These are phyloP conservation scores for Halictus rubicundus DNA, from an alignment of 1,140 invertebrate genomes.

Conservation along the genomic window DNA sequence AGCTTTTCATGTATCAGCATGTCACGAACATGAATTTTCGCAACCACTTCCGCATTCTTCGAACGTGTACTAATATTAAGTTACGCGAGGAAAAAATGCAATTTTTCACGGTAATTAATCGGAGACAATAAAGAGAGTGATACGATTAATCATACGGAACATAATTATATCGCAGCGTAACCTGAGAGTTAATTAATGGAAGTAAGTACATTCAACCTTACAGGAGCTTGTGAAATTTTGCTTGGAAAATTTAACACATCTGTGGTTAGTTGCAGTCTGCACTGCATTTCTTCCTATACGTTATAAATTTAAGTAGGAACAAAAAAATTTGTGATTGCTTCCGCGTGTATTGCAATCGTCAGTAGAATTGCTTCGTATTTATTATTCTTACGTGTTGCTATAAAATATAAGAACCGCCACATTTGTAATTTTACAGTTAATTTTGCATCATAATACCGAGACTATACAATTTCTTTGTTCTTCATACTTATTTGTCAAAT, in stretches of 20 bases:
- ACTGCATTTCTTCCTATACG: neutral
- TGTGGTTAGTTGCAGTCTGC: neutral
- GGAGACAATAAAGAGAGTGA: neutral
- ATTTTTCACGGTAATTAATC: slow-evolving; percentile 26
- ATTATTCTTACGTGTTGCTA: no score
- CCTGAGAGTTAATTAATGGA: neutral
- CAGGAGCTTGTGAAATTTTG: neutral
- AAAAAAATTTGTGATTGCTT: neutral
- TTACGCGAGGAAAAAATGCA: slow-evolving; percentile 13
- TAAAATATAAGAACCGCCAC: neutral
- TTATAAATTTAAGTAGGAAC: neutral
- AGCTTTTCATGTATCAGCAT: slow-evolving; percentile 18
- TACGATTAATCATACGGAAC: neutral
- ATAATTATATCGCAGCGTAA: neutral
- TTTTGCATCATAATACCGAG: no score
- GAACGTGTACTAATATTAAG: slow-evolving; percentile 36
- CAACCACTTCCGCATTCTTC: slow-evolving; percentile 51
- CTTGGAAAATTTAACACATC: neutral
- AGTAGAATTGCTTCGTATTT: no score
- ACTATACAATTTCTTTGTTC: no score
- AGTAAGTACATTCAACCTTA: neutral
- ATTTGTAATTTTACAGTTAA: no score
- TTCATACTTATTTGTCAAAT: no score
- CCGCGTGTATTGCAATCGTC: no score
- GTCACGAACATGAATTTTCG: slow-evolving; percentile 48